Percentiles rank a stretch among this genome's conserved stretches.
These are phyloP conservation scores for Tringa solitaria DNA, from an alignment of 2,113 vertebrate species.

Conservation along the genomic window DNA sequence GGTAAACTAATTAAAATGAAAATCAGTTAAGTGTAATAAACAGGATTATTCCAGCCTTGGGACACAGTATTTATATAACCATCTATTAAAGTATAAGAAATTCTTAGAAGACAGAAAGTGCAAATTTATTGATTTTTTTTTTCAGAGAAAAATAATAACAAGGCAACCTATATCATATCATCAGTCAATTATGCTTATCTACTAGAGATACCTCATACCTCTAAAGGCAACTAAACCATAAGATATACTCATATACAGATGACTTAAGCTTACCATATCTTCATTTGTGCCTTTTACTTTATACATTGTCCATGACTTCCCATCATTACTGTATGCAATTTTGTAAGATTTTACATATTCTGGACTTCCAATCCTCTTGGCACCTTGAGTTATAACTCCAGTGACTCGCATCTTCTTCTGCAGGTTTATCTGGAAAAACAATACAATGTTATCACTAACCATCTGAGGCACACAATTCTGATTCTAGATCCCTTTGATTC, in stretches of 20 bases:
- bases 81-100: constrained; percentile 37
- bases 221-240: not conserved
- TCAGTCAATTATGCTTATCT: not conserved
- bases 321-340: constrained; percentile 95
- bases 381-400: constrained; percentile 97
- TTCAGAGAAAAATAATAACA: not conserved
- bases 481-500: not conserved
- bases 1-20: constrained; percentile 62
- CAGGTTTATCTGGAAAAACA: constrained; percentile 89
- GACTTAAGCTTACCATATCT: constrained; percentile 85
- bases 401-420: constrained; percentile 97
- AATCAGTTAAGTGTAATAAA: constrained; percentile 61
- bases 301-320: constrained; percentile 92
- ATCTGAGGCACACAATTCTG: not conserved
- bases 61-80: constrained; percentile 11
- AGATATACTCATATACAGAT: not conserved
- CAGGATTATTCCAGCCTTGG: constrained; percentile 36
- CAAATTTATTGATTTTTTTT: not conserved
- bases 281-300: constrained; percentile 93
- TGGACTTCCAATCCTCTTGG: constrained; percentile 96
- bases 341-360: constrained; percentile 99
- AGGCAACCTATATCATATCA: not conserved
- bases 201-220: not conserved
- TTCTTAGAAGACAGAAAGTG: not conserved
- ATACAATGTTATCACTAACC: not conserved